Percentiles rank a stretch among this genome's conserved stretches.
These are phyloP conservation scores for Drosophila takahashii DNA, from an alignment of 1,140 invertebrate species.

Conservation along the genomic window DNA sequence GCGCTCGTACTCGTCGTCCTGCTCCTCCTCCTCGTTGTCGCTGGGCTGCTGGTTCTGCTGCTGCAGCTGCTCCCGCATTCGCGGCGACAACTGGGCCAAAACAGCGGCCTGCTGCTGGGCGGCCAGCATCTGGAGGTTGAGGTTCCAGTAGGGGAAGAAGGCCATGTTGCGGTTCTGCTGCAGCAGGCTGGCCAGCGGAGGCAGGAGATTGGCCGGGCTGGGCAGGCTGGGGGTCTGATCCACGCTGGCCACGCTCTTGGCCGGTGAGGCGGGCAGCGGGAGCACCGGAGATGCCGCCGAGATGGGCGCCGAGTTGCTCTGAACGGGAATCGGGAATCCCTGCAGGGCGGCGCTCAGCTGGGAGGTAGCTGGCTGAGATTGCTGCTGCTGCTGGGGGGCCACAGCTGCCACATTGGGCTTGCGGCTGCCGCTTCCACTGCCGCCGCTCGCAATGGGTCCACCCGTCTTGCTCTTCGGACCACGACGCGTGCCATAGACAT, in stretches of 20 bases:
- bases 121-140: constrained; percentile 84
- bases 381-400: constrained; percentile 38
- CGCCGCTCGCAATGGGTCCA: constrained; percentile 10
- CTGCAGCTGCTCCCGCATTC: constrained; percentile 69
- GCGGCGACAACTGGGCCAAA: constrained; percentile 73
- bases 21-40: constrained; percentile 70
- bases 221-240: constrained; percentile 48
- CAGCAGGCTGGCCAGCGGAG: constrained; percentile 74
- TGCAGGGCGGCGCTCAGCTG: constrained; percentile 70
- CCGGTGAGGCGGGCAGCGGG: constrained; percentile 56
- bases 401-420: constrained; percentile 40
- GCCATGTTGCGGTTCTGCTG: constrained; percentile 82
- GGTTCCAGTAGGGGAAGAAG: constrained; percentile 84
- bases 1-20: constrained; percentile 76
- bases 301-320: constrained; percentile 38
- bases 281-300: constrained; percentile 21
- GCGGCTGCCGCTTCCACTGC: constrained; percentile 31
- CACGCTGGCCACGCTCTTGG: constrained; percentile 62
- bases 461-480: constrained; percentile 90
- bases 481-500: constrained; percentile 94
- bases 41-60: constrained; percentile 61
- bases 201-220: constrained; percentile 60
- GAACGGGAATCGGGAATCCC: constrained; percentile 54
- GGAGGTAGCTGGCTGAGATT: constrained; percentile 35
- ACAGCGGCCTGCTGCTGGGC: constrained; percentile 83